phyloP scores from a whole-genome alignment of 2,888 invertebrate species.

The Zaprionus bogoriensis region DNA sequence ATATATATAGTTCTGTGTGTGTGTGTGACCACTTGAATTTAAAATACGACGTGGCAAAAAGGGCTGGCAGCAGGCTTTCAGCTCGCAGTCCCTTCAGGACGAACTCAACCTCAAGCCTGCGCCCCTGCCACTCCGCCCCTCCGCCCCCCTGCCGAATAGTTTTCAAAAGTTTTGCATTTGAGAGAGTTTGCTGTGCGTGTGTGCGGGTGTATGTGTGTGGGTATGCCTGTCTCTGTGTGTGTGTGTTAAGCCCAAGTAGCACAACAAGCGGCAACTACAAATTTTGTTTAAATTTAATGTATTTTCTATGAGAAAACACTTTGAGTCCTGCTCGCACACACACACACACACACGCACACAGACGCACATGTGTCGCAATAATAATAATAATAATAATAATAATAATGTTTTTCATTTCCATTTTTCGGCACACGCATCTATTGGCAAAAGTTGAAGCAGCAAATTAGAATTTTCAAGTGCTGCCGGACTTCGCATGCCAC shows the following conservation, averaged over 20 bases:
- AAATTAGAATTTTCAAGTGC: slow-evolving; percentile 78
- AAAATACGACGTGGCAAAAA: slow-evolving; percentile 75
- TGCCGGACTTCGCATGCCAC: slow-evolving; percentile 53
- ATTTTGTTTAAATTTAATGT: slow-evolving; percentile 80
- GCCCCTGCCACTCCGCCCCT: neutral
- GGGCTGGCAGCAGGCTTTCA: slow-evolving; percentile 49
- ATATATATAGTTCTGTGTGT: neutral
- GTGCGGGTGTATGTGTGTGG: slow-evolving; percentile 14
- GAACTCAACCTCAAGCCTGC: slow-evolving; percentile 20
- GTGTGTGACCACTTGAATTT: slow-evolving; percentile 78
- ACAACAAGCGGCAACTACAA: slow-evolving; percentile 34
- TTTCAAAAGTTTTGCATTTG: slow-evolving; percentile 75
- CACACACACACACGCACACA: slow-evolving; percentile 8
- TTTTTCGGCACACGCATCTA: slow-evolving; percentile 49
- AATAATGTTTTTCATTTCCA: slow-evolving; percentile 24
- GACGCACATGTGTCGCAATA: slow-evolving; percentile 21
- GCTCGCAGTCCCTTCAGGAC: slow-evolving; percentile 17
- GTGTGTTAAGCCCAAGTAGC: slow-evolving; percentile 72
- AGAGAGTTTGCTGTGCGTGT: neutral
- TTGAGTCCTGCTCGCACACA: slow-evolving; percentile 3
- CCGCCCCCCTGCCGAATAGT: too few relatives aligned
- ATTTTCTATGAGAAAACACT: slow-evolving; percentile 75
- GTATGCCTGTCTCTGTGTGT: slow-evolving; percentile 28
- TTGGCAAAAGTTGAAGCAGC: slow-evolving; percentile 64
- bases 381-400: slow-evolving; percentile 19